These are phyloP conservation scores for Electrophaes corylata DNA, from an alignment of 2,888 invertebrate genomes.

Conservation along the genomic window DNA sequence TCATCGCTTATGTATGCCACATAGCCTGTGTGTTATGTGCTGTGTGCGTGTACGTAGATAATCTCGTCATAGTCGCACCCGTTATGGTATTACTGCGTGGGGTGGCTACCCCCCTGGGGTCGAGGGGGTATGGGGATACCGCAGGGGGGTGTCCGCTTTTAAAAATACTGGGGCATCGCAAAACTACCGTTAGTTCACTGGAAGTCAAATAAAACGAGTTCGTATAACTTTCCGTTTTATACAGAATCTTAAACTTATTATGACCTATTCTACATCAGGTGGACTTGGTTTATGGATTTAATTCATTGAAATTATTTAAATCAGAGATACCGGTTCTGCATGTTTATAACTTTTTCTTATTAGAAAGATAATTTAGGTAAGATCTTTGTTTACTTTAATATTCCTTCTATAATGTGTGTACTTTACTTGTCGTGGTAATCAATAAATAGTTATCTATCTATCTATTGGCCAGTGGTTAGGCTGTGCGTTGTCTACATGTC, in stretches of 20 bases:
- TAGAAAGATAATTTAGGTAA: too few relatives aligned
- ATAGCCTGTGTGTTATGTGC: constrained; percentile 69
- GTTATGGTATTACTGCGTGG: constrained; percentile 80
- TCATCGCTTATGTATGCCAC: constrained; percentile 70
- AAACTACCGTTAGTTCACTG: constrained; percentile 61
- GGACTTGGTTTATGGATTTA: too few relatives aligned
- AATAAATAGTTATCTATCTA: too few relatives aligned
- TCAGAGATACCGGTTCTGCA: too few relatives aligned
- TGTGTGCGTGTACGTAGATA: constrained; percentile 65
- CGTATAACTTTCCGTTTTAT: background rate
- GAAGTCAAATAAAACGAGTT: background rate
- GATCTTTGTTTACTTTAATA: too few relatives aligned
- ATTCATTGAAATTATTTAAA: too few relatives aligned
- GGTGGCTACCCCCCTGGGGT: constrained; percentile 57
- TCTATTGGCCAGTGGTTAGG: too few relatives aligned
- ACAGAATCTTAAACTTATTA: background rate
- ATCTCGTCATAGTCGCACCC: constrained; percentile 84
- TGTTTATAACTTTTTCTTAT: too few relatives aligned
- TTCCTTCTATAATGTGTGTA: too few relatives aligned
- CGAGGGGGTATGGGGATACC: constrained; percentile 58
- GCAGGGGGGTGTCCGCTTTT: constrained; percentile 77
- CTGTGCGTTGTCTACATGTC: too few relatives aligned
- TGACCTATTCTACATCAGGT: too few relatives aligned
- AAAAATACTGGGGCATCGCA: constrained; percentile 78
- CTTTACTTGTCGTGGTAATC: too few relatives aligned